Percentiles rank a stretch among this genome's conserved stretches.
These are phyloP conservation scores for Mycalesis mineus DNA, from an alignment of 2,888 invertebrate genomes.

Conservation along the genomic window DNA sequence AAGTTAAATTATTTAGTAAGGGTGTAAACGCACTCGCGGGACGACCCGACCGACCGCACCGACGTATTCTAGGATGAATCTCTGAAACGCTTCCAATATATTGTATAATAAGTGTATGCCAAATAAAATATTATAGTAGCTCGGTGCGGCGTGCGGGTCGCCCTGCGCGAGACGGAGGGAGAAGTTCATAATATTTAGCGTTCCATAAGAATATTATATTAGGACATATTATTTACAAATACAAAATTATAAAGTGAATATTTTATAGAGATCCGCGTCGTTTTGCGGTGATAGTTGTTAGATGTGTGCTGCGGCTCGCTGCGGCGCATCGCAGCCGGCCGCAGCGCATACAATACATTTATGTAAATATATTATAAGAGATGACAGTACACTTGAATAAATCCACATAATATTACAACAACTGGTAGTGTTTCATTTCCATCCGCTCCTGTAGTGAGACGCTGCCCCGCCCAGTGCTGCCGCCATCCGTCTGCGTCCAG, in stretches of 20 bases:
- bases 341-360: neutral
- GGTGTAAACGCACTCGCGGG: neutral
- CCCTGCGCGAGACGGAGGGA: neutral
- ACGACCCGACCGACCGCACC: neutral
- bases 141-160: neutral
- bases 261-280: neutral
- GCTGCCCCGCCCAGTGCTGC: neutral
- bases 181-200: constrained; percentile 1
- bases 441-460: neutral
- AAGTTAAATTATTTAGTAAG: neutral
- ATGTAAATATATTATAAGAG: constrained; percentile 53
- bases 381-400: constrained; percentile 54
- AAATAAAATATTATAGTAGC: neutral
- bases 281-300: neutral
- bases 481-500: too few species aligned
- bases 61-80: neutral
- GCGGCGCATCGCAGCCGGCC: neutral
- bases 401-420: constrained; percentile 36
- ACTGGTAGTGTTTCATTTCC: constrained; percentile 12
- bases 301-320: neutral
- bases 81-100: neutral
- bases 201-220: constrained; percentile 4
- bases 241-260: constrained; percentile 3
- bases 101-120: too few species aligned
- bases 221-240: neutral